Conservation (phyloP, 1,140 invertebrate genomes). For the Centruroides sculpturatus region DNA sequence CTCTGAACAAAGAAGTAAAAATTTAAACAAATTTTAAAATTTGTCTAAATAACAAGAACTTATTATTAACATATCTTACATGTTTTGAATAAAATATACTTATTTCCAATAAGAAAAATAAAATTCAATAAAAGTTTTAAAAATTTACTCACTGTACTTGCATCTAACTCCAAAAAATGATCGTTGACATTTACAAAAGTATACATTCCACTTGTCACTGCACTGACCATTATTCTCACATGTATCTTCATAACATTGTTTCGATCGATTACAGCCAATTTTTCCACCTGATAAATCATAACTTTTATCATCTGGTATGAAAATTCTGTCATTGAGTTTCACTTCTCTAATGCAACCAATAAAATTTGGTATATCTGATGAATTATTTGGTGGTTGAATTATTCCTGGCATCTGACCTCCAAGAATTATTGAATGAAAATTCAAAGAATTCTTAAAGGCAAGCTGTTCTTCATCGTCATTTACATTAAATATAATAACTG, state of each 20-base stretch:
- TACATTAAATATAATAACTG: constrained; percentile 33
- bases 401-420: constrained; percentile 5
- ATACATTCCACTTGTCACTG: constrained; percentile 76
- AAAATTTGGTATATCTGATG: constrained; percentile 40
- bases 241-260: constrained; percentile 72
- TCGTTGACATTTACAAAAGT: constrained; percentile 65
- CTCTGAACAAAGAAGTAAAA: too few species aligned
- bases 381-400: too few species aligned
- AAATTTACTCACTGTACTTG: constrained; percentile 52
- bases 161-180: constrained; percentile 76
- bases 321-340: constrained; percentile 65
- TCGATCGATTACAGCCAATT: constrained; percentile 53
- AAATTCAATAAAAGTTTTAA: background rate
- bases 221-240: constrained; percentile 73
- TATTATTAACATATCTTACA: too few species aligned
- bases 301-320: constrained; percentile 29
- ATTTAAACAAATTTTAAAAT: too few species aligned
- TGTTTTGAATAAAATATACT: too few species aligned
- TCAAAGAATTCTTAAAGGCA: background rate
- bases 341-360: constrained; percentile 87
- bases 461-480: background rate
- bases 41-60: too few species aligned
- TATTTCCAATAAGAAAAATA: too few species aligned
- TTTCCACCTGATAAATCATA: constrained; percentile 38
- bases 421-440: background rate